phyloP scores from a whole-genome alignment of 2,888 invertebrate genomes.

The Nesidiocoris tenuis region DNA sequence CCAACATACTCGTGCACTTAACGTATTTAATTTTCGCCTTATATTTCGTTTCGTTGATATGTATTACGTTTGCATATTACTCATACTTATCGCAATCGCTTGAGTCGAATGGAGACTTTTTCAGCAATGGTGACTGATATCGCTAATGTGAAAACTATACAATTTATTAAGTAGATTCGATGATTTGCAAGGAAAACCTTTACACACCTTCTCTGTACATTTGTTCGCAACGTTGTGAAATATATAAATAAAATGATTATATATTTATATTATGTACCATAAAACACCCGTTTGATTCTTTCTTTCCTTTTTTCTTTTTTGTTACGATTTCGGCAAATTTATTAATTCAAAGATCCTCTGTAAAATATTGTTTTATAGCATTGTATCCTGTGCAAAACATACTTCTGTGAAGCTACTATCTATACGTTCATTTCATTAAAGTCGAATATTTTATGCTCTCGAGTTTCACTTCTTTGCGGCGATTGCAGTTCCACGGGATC shows the following conservation, averaged over 20 bases:
- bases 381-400: constrained; percentile 21
- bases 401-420: constrained; percentile 22
- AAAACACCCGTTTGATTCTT: not conserved
- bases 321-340: constrained; percentile 2
- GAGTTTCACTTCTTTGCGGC: not conserved
- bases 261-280: constrained; percentile 37
- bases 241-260: constrained; percentile 18
- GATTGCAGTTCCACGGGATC: too few relatives aligned
- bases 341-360: constrained; percentile 7
- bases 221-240: constrained; percentile 20
- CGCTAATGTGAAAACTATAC: not conserved
- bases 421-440: constrained; percentile 38
- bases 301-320: constrained; percentile 29
- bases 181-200: constrained; percentile 15
- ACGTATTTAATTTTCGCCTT: constrained; percentile 32
- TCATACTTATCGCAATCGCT: constrained; percentile 47
- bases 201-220: constrained; percentile 20
- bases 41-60: constrained; percentile 47
- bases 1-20: constrained; percentile 8
- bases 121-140: constrained; percentile 30
- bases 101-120: constrained; percentile 45
- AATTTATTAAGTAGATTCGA: constrained; percentile 11
- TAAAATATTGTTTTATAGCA: constrained; percentile 36
- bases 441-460: constrained; percentile 32
- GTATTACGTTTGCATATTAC: constrained; percentile 47